Conservation (phyloP, 2,888 invertebrate genomes). For the Syrphus vitripennis region DNA sequence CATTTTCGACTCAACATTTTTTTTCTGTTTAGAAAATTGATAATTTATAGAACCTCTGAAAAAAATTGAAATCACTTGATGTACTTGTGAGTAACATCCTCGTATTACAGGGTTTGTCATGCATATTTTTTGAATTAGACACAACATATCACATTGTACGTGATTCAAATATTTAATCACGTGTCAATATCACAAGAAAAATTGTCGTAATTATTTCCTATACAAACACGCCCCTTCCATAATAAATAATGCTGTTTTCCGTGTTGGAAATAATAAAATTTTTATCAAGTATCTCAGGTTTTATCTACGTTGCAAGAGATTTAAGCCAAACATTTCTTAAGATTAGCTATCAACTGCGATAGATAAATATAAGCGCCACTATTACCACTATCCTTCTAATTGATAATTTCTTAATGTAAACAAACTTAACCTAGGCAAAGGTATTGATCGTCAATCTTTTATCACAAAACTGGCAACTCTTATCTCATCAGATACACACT, state of each 20-base stretch:
- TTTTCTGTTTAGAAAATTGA: no score
- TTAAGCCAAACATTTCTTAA: not conserved
- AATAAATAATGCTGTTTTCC: not conserved
- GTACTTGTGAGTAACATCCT: no score
- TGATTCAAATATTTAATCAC: not conserved
- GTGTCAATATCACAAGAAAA: not conserved
- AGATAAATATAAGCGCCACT: slow-evolving; percentile 8
- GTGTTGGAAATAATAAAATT: not conserved
- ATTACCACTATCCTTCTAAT: not conserved
- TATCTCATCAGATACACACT: not conserved
- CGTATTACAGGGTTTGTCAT: not conserved
- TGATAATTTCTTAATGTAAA: slow-evolving; percentile 3
- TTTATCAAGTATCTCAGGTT: not conserved
- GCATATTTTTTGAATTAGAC: not conserved
- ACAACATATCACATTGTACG: not conserved
- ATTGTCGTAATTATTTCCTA: not conserved
- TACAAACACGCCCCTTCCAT: not conserved
- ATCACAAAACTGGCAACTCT: not conserved
- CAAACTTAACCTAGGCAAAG: not conserved
- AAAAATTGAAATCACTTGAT: no score
- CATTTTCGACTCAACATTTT: no score
- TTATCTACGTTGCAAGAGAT: not conserved
- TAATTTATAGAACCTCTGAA: no score
- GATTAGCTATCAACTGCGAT: not conserved
- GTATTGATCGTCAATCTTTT: not conserved